Base-by-base conservation (phyloP, 2,797 vertebrate species). In the Ciconia nigra region DNA sequence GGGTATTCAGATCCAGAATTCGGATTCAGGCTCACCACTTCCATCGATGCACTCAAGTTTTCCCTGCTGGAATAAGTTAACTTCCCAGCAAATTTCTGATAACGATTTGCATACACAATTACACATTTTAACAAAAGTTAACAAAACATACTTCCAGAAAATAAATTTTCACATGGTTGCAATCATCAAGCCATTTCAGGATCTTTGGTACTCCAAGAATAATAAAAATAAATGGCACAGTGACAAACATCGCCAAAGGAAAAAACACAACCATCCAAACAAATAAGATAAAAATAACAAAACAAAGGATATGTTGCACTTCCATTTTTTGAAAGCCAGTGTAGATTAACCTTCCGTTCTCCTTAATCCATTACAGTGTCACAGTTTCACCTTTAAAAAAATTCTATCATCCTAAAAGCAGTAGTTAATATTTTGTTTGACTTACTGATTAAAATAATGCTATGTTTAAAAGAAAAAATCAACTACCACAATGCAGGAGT, bases 161-260 rank as follows among this genome's bases (percentile, higher is more conserved):
- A 86, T 54, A 94, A 93, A 93, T 86, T 63, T 95, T 91, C 76
- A 95, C 95, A 81, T 78, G 69, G 71, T 62, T 93, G 93, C 83
- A 96, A 94, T 94, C 95, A 96, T 97, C 97, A 96, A 97, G 97
- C 97, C 97, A 97, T 97, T 96, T 97, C 96, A 97, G 97, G 97
- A 97, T 98, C 98, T 98, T 98, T 98, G 98, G 98, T 98, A 98
- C 97, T 97, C 92, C 95, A 95, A 97, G 95, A 83, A 89, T 81
- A 97, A 96, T 87, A 96, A 96, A 97, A 95, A 93, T 95, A 95
- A 97, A 97, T 97, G 97, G 97, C 97, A 98, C 95, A 94, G 76
- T 95, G 95, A 97, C 92, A 95, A 92, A 94, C 73, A 58, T 83
- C 13, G 9, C 87, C 73, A 76, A 97, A 98, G 80, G 65, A 96